Percentiles rank a stretch among this genome's conserved stretches.
Conservation (phyloP, 2,113 vertebrate species). For the Melanerpes aurifrons region DNA sequence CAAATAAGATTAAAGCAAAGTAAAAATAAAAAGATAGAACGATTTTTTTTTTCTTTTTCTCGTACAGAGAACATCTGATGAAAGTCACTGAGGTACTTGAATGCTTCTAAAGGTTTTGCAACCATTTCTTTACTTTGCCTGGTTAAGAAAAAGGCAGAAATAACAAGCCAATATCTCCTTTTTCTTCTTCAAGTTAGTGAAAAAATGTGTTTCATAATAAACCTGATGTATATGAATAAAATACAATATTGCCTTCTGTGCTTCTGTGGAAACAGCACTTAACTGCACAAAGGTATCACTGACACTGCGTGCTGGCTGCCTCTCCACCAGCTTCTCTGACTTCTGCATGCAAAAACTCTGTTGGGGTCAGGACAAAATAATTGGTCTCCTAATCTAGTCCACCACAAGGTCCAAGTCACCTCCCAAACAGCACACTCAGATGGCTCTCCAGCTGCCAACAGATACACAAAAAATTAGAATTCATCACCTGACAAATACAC, state of each 20-base stretch:
- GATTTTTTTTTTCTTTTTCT: constrained; percentile 77
- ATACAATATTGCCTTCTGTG: constrained; percentile 65
- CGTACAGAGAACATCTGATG: constrained; percentile 89
- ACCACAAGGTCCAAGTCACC: background rate
- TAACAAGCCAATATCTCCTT: constrained; percentile 70
- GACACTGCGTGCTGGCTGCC: background rate
- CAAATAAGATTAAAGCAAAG: constrained; percentile 99
- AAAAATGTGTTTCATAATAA: constrained; percentile 75
- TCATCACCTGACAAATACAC: background rate
- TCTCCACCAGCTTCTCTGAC: background rate
- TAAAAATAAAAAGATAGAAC: constrained; percentile 96
- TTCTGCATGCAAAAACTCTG: background rate
- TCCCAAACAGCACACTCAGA: background rate
- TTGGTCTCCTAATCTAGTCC: background rate
- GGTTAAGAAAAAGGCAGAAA: constrained; percentile 79
- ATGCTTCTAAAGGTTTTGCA: constrained; percentile 84
- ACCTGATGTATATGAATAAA: constrained; percentile 77
- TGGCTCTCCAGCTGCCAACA: background rate
- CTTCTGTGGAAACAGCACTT: constrained; percentile 55
- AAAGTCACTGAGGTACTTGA: constrained; percentile 85
- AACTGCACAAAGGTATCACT: background rate
- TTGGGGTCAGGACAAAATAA: background rate
- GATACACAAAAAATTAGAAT: background rate
- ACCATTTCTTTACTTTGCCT: constrained; percentile 82
- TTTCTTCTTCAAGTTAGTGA: constrained; percentile 73